Conservation (phyloP, 2,113 vertebrate genomes). For the Paradoxurus hermaphroditus region DNA sequence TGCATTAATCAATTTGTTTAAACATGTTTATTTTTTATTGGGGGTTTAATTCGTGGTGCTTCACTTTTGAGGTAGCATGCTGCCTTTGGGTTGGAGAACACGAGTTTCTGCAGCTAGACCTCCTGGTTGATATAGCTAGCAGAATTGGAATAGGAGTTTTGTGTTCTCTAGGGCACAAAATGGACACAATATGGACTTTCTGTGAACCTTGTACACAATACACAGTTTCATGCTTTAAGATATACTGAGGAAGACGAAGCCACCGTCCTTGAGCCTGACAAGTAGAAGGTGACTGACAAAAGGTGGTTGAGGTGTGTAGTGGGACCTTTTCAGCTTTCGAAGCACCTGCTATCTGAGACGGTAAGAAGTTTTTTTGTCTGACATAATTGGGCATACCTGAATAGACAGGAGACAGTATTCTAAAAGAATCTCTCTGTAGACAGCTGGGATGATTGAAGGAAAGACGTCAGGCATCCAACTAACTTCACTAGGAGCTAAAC, state of each 20-base stretch:
- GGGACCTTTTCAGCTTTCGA: background rate
- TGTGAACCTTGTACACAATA: background rate
- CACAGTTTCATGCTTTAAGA: background rate
- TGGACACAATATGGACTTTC: background rate
- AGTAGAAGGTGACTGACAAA: background rate
- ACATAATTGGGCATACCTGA: background rate
- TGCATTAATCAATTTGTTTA: background rate
- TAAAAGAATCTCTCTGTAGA: background rate
- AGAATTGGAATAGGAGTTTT: background rate
- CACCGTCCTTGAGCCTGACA: background rate
- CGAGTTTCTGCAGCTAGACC: background rate
- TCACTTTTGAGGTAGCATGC: background rate
- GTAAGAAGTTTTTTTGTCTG: background rate
- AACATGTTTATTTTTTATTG: background rate
- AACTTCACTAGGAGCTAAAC: background rate
- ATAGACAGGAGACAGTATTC: background rate
- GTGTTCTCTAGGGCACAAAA: background rate
- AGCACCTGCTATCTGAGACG: background rate
- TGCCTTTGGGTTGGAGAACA: background rate
- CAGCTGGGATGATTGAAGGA: background rate
- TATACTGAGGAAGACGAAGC: background rate
- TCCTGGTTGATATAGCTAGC: too few relatives aligned
- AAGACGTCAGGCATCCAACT: background rate
- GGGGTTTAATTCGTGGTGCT: background rate
- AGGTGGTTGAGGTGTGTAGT: rapidly evolving